Conservation (phyloP, 2,113 vertebrate species). For the Fregetta grallaria region DNA sequence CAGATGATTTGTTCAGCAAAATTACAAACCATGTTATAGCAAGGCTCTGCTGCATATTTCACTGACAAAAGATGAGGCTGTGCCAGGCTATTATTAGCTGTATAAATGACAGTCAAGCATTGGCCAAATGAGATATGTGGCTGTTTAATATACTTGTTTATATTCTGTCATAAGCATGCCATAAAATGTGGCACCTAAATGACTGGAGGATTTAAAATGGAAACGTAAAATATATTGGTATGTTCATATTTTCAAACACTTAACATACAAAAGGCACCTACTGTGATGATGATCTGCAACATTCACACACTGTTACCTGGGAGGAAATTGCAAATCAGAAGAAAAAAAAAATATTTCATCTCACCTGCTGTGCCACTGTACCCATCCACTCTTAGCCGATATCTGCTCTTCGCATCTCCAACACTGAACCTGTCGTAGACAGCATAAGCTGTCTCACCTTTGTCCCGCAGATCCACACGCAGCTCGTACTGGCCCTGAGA, state of each 20-base stretch:
- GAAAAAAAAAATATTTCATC: neutral
- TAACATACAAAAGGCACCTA: neutral
- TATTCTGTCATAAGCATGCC: neutral
- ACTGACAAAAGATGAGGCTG: neutral
- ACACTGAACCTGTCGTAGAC: conserved; percentile 90
- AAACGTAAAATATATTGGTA: neutral
- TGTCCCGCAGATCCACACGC: conserved; percentile 90
- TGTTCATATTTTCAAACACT: neutral
- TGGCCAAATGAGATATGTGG: neutral
- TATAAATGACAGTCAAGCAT: neutral
- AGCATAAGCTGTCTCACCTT: conserved; percentile 83
- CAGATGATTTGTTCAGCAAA: neutral
- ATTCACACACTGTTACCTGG: neutral
- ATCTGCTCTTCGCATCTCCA: conserved; percentile 86
- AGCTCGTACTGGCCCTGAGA: conserved; percentile 90
- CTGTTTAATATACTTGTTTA: neutral
- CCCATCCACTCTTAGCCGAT: conserved; percentile 88
- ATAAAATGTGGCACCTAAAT: neutral
- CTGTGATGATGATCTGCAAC: neutral
- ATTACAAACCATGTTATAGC: neutral
- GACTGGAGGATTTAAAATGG: neutral
- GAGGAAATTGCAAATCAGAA: neutral
- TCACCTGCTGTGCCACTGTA: conserved; percentile 95
- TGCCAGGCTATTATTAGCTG: neutral
- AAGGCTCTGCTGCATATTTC: neutral